Base-by-base conservation (phyloP, 2,113 vertebrate species). In the Microtus richardsoni region DNA sequence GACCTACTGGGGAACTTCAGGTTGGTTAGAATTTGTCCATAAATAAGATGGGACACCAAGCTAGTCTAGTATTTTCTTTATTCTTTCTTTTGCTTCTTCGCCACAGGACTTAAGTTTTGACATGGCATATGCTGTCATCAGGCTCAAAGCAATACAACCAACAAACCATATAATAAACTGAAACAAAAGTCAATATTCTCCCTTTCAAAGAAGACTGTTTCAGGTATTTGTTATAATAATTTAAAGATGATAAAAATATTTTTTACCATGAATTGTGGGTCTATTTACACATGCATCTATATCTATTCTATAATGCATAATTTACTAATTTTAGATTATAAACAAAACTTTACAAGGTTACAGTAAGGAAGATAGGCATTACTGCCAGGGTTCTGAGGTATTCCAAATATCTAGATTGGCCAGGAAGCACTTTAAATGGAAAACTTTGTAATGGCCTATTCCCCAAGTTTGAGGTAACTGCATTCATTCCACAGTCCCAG, bases 401-500 rank as follows among this genome's bases (percentile, higher is more conserved):
- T 82, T 88, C 47, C 94, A 44, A 97, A 91, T 58, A 94, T 92
- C 90, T 79, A 44, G 78, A 96, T 92, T 98, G 97, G 89, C 96
- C 91, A 49, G 95, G 71, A 95, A 98, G 80, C 73, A 97, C 95
- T 96, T 94, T 95, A 97, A 98, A 98, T 88, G 94, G 97, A 92
- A 70, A 96, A 75, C 97, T 89, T 95, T 97, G 97, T 98, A 96
- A 95, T 94, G 79, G 92, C 58, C 74, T 94, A 95, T 78, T 97
- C 90, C 87, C 58, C 0, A 41, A 90, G 95, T 97, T 97, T 97
- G 95, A 95, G 98, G 96, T 96, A 98, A 97, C 93, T 96, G 73
- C 94, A 96, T 97, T 98, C 97, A 96, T 90, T 98, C 95, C 97
- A 70, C 80, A 98, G 89, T 97, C 93, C 97, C 96, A 98, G 98